These are phyloP conservation scores for Gyrodactylus salaris DNA, from an alignment of 1,140 invertebrate species.

Conservation along the genomic window DNA sequence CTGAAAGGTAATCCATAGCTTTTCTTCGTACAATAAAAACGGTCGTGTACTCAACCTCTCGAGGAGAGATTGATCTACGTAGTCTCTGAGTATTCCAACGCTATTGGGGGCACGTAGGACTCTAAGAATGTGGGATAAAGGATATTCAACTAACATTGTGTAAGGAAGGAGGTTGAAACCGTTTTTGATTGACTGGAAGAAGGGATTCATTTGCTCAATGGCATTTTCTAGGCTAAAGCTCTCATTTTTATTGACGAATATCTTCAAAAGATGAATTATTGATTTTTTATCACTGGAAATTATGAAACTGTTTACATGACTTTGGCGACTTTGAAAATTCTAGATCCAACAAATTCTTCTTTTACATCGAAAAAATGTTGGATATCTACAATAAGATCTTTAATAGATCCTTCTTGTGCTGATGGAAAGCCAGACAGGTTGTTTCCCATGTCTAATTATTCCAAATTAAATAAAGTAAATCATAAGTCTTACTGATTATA, in stretches of 20 bases:
- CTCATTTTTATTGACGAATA: neutral
- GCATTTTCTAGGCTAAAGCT: neutral
- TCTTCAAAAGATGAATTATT: neutral
- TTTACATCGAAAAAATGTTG: neutral
- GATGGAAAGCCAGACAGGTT: neutral
- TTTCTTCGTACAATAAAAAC: slow-evolving; percentile 1
- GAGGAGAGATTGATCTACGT: neutral
- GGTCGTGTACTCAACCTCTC: slow-evolving; percentile 1
- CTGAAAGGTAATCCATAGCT: slow-evolving; percentile 6
- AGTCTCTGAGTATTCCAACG: neutral
- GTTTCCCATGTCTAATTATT: neutral
- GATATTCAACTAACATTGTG: neutral
- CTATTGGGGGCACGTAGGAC: neutral
- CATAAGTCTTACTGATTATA: too few relatives aligned
- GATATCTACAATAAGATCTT: neutral
- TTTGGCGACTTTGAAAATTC: neutral
- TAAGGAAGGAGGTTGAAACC: neutral
- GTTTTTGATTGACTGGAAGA: neutral
- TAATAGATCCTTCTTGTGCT: neutral
- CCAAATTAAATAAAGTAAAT: too few relatives aligned
- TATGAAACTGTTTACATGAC: neutral
- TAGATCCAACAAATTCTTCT: neutral
- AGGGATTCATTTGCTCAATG: neutral
- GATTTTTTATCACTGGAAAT: neutral
- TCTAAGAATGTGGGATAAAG: neutral